phyloP scores from a whole-genome alignment of 2,113 vertebrate species.

The Fulica atra region DNA sequence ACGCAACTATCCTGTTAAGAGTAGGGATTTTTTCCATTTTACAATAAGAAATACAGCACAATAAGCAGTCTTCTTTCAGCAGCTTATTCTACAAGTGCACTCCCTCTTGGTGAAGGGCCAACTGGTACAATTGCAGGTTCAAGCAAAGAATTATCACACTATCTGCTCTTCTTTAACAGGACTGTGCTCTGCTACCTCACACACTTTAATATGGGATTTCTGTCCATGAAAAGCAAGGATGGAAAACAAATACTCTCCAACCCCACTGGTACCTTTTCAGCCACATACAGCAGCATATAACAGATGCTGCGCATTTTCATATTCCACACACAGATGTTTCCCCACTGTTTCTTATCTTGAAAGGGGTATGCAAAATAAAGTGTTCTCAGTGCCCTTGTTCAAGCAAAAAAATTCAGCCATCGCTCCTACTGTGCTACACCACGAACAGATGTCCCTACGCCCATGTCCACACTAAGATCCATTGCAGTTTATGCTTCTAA shows the following conservation, averaged over 20 bases:
- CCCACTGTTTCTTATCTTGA: background rate
- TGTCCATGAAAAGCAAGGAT: background rate
- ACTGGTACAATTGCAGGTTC: background rate
- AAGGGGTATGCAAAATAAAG: constrained; percentile 6
- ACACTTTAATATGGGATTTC: background rate
- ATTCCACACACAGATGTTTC: background rate
- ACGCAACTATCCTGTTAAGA: background rate
- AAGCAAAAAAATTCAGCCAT: background rate
- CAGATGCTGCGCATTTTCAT: background rate
- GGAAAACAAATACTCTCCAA: background rate
- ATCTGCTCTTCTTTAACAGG: background rate
- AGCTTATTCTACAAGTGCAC: background rate
- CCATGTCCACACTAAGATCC: background rate
- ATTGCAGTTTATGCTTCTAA: background rate
- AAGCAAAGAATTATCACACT: background rate
- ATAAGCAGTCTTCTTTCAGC: background rate
- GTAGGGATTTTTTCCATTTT: background rate
- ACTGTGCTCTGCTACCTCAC: background rate
- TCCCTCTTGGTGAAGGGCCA: background rate
- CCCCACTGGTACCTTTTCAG: background rate
- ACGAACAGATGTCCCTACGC: background rate
- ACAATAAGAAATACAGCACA: background rate
- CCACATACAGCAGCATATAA: background rate
- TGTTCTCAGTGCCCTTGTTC: background rate
- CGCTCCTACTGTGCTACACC: background rate